Evolutionary conservation across 2,888 invertebrate species (phyloP).

Genomic region (Troides aeacus): DNA sequence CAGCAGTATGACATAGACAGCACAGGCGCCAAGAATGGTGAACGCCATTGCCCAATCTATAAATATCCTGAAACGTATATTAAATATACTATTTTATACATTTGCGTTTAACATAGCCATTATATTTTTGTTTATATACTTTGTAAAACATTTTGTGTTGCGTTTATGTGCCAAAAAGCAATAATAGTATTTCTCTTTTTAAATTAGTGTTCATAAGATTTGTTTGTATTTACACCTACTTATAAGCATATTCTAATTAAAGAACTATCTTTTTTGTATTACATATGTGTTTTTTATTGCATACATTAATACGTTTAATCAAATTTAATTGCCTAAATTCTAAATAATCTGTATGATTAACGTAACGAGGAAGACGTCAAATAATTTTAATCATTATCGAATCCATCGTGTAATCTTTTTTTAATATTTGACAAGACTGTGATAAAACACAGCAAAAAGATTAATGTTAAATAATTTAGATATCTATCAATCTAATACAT

Average conservation of each 20-base stretch:
- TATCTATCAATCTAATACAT: too few relatives aligned
- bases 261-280: background rate
- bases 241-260: too few relatives aligned
- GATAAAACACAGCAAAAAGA: background rate
- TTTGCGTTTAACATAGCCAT: background rate
- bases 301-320: background rate
- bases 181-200: background rate
- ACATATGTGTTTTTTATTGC: background rate
- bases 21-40: slow-evolving; percentile 86
- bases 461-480: background rate
- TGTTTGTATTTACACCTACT: background rate
- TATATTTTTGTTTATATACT: slow-evolving; percentile 23
- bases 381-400: background rate
- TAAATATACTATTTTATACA: slow-evolving; percentile 21
- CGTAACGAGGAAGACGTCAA: too few relatives aligned
- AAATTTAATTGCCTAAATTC: background rate
- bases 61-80: slow-evolving; percentile 80
- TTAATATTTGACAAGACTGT: background rate
- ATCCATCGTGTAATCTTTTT: background rate
- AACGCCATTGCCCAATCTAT: slow-evolving; percentile 85
- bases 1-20: slow-evolving; percentile 89
- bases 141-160: background rate
- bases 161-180: too few relatives aligned
- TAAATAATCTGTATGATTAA: too few relatives aligned
- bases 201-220: background rate